These are phyloP conservation scores for Neoaliturus tenellus DNA, from an alignment of 2,888 invertebrate species.

Conservation along the genomic window DNA sequence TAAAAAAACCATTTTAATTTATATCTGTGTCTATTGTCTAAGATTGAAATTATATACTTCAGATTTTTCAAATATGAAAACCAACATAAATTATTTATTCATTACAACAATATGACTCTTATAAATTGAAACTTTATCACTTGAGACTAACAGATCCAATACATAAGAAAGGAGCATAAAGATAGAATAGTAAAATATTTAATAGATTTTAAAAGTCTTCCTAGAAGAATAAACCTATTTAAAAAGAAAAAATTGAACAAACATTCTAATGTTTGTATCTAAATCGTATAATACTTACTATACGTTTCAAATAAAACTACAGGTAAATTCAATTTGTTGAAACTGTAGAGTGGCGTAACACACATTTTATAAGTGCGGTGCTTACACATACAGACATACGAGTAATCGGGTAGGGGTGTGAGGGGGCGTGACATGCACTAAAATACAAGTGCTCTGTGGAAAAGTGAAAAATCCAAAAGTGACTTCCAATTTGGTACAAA, in stretches of 20 bases:
- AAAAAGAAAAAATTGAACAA: not conserved
- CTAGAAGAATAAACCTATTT: not conserved
- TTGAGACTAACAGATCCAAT: too few species aligned
- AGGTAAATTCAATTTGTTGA: constrained; percentile 23
- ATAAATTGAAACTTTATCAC: too few species aligned
- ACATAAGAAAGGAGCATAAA: not conserved
- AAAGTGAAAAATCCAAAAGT: constrained; percentile 65
- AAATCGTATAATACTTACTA: constrained; percentile 21
- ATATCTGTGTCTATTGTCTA: too few species aligned
- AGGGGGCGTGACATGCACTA: constrained; percentile 64
- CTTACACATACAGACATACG: constrained; percentile 55
- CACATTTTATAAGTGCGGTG: constrained; percentile 41
- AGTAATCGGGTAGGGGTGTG: constrained; percentile 7
- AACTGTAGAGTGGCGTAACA: constrained; percentile 25
- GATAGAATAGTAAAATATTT: not conserved
- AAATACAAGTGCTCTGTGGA: constrained; percentile 65
- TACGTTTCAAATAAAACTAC: constrained; percentile 27
- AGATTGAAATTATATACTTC: too few species aligned
- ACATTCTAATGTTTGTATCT: not conserved
- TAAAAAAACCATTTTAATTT: too few species aligned
- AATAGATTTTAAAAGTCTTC: not conserved
- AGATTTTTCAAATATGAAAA: too few species aligned
- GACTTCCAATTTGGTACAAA: constrained; percentile 53
- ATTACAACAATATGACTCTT: too few species aligned
- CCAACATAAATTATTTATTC: too few species aligned